Conservation (phyloP, 2,888 invertebrate genomes). For the Sipunculus nudus region DNA sequence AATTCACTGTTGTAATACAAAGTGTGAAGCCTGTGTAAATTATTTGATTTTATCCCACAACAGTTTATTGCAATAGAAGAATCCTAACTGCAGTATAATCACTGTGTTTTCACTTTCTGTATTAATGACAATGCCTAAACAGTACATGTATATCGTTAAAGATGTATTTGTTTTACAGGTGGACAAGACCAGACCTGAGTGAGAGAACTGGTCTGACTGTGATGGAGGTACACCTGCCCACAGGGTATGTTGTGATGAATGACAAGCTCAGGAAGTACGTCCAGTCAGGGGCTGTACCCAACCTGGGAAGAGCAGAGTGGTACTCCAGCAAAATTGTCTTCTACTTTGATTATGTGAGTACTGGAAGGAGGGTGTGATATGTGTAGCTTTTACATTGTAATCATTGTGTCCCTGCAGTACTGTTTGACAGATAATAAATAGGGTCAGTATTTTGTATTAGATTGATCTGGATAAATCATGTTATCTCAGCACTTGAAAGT, state of each 20-base stretch:
- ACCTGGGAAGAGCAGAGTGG: conserved; percentile 86
- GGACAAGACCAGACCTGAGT: conserved; percentile 56
- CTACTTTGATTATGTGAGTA: conserved; percentile 90
- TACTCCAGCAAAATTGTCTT: conserved; percentile 84
- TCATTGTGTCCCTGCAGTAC: too few species aligned
- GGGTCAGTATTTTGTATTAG: too few species aligned
- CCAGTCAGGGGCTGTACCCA: conserved; percentile 78
- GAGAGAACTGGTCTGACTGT: conserved; percentile 57
- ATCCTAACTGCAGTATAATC: too few species aligned
- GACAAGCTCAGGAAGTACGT: conserved; percentile 88
- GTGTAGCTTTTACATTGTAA: too few species aligned
- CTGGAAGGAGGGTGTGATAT: too few species aligned
- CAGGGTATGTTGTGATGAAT: conserved; percentile 68
- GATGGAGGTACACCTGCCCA: conserved; percentile 59
- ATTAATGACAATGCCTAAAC: conserved; percentile 16
- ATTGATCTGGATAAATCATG: neutral
- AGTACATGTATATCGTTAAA: too few species aligned
- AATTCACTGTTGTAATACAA: too few species aligned
- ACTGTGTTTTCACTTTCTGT: conserved; percentile 5
- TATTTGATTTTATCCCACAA: too few species aligned
- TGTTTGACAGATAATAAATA: too few species aligned
- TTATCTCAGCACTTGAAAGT: neutral
- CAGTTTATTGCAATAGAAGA: too few species aligned
- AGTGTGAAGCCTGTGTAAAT: too few species aligned
- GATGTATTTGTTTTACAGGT: conserved; percentile 46